Evolutionary conservation across 1,140 invertebrate genomes (phyloP).

Genomic region (Microplitis demolitor): DNA sequence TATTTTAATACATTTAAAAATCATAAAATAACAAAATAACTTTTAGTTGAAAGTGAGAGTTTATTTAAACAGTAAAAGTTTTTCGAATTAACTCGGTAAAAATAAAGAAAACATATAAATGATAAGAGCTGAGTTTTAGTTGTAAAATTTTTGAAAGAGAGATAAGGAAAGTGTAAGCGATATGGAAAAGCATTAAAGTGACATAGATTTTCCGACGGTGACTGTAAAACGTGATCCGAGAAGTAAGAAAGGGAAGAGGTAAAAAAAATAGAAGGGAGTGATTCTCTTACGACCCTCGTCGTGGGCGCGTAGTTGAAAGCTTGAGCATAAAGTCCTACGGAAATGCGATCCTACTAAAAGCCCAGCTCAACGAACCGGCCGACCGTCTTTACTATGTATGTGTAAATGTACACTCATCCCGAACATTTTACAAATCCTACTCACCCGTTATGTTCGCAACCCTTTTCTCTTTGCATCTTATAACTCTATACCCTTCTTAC

Average conservation of each 20-base stretch:
- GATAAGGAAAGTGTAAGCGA: not conserved
- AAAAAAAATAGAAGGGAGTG: not conserved
- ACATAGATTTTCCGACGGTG: not conserved
- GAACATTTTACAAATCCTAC: not conserved
- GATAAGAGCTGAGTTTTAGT: no score
- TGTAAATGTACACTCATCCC: conserved; percentile 1
- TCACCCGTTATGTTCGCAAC: not conserved
- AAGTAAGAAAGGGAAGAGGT: not conserved
- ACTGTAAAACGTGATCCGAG: not conserved
- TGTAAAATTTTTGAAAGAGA: no score
- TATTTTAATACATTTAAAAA: no score
- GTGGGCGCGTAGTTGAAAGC: conserved; percentile 15
- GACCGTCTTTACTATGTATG: conserved; percentile 14
- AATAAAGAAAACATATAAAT: no score
- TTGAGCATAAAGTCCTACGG: conserved; percentile 26
- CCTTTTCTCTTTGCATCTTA: not conserved
- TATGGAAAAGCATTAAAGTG: not conserved
- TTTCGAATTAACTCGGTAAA: no score
- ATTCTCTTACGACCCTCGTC: not conserved
- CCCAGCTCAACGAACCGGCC: conserved; percentile 15
- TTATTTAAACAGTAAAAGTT: no score
- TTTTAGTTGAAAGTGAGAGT: no score
- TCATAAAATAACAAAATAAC: no score
- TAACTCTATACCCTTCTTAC: no score
- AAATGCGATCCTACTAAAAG: conserved; percentile 33